Evolutionary conservation across 1,140 invertebrate genomes (phyloP), one percentile per base, ranked within the genome.

Genomic region (Muscidifurax raptorellus): DNA sequence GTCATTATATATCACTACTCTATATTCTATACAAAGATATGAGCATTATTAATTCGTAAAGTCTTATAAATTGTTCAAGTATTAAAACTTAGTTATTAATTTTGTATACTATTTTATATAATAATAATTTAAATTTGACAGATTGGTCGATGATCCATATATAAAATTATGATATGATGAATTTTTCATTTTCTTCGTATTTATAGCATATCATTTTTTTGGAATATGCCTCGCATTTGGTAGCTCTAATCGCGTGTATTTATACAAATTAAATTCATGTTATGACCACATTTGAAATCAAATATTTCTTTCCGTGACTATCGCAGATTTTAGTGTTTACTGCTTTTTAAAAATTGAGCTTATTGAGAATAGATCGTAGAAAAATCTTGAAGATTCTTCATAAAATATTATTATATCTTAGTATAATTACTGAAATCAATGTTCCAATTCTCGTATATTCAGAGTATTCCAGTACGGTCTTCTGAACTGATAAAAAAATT

Each of bases 111-210:
- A n/a, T 22, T 59, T n/a, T n/a, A 18, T 59, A 59, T 59, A 59
- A 59, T 32, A 72, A 27, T n/a, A 74, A 74, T 74, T 74, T 74
- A 69, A 40, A 36, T 36, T 74, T 74, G 27, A 74, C 27, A 9
- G 7, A 12, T 74, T 74, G 30, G 71, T 74, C 71, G 71, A 74
- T 28, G 22, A 74, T 74, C 18, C 32, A 22, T 36, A 18, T 69
- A 74, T 74, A 74, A 74, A 74, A 74, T 74, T n/a, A 74, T 74
- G 71, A 74, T 74, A 74, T 69, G 66, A 27, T 69, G 66, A 27
- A 69, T 7, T 59, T n/a, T 59, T 59, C 52, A n/a, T n/a, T 59
- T 18, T 59, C 18, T 59, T 5, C 18, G 18, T 59, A 59, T 59
- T 4, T 59, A 18, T 0, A 18, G 44, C 12, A 13, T 18, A 52